Evolutionary conservation across 2,888 invertebrate genomes (phyloP), one percentile per base, ranked within the genome.

Genomic region (Andrena minutula): DNA sequence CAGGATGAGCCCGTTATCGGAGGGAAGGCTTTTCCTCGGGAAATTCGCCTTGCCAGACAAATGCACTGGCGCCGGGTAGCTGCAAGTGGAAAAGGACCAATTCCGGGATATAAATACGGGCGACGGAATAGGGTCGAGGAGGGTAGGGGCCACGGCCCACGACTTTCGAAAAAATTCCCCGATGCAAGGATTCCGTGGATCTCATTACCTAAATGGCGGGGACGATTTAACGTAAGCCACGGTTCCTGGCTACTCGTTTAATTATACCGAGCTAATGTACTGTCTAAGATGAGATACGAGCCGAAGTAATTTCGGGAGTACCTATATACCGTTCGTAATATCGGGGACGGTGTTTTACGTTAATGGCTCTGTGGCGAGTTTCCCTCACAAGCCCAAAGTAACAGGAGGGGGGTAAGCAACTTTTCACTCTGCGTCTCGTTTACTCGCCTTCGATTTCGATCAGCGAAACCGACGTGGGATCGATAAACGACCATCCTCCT

Each of bases 201-300:
- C 81, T 80, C 84, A 83, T 89, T 90, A 89, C 86, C 82, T 86
- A 81, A 88, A 87, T 85, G 83, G 75, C 66, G 53, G 47, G 53
- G 56, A 58, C 70, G 87, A 66, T 83, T 89, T 80, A 76, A 86
- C 82, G 80, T 78, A 79, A 86, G 23, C 72, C 76, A 69, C 72
- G 28, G 53, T 76, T 69, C 53, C 23, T 23, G 66, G n/a, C 49
- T 75, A 32, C 60, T 58, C 75, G 35, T 74, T 65, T 77, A 60
- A 64, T 66, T 79, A 63, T 53, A 61, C 41, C 73, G 65, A 76
- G 26, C 53, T 47, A 10, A 61, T 8, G 56, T 16, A 32, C 47
- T 26, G 75, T 63, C 75, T 23, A n/a, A 23, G 65, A 76, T 79
- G 63, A 81, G 74, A 77, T 71, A 77, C 47, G 56, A 30, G 49